Base-by-base conservation (phyloP, 53 echinoderm and acorn worm species). In the Antedon mediterranea region DNA sequence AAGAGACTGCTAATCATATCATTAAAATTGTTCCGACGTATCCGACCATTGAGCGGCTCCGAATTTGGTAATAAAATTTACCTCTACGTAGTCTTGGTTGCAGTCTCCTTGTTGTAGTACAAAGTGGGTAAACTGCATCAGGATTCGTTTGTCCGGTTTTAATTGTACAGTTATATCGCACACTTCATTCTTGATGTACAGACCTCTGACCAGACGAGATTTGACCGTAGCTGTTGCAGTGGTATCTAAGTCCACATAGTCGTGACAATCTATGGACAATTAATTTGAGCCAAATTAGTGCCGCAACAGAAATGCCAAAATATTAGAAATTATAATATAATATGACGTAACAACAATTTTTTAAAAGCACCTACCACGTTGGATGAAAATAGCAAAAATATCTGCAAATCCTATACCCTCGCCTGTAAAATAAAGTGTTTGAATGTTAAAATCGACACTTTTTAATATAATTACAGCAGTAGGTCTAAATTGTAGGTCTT, bases 341-440 rank as follows among this genome's bases (percentile, higher is more conserved):
- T n/a, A n/a, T n/a, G n/a, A n/a, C 11, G 4, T 37, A 4, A 37
- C 4, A 37, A 37, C 37, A 37, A 6, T 37, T 6, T 6, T 37
- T 37, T 6, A 31, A 15, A n/a, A n/a, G n/a, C n/a, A 77, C 83
- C 80, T 72, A 86, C 86, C 90, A 71, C 85, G 73, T 43, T 87
- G 90, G 28, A 90, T 82, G 87, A 87, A 90, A 26, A 90, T 87
- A 0, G 87, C 87, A 32, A 90, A 74, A 0, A 90, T 83, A 20
- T 90, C 87, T 11, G 85, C 90, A 9, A 73, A 79, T 0, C 27
- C 83, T 26, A 90, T 87, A 71, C 81, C 74, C 3, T 80, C 75
- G 14, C 85, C 90, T 85, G 57, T 23, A 23, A 23, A 23, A 57
- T 18, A 37, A 57, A 23, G 57, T 57, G 37, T 37, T 6, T 37